These are phyloP conservation scores for Cheiracanthium punctorium DNA, from an alignment of 2,888 invertebrate species.

Conservation along the genomic window DNA sequence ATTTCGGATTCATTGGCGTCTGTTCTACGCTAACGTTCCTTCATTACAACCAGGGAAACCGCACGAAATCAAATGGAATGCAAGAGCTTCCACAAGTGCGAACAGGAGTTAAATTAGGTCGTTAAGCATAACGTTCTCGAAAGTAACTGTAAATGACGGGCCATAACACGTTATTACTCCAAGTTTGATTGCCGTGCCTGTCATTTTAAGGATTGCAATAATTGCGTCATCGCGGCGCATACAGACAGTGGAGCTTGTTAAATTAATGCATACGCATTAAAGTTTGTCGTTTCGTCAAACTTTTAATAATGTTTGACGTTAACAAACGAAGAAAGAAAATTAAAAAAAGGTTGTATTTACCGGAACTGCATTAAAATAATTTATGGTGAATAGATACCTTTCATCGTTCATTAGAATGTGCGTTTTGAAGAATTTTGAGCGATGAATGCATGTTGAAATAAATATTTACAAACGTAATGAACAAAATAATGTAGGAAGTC, in stretches of 20 bases:
- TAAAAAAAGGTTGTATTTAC: too few species aligned
- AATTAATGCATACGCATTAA: background rate
- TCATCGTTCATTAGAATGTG: too few species aligned
- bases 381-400: too few species aligned
- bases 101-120: slow-evolving; percentile 52
- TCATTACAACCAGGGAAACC: background rate
- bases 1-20: too few species aligned
- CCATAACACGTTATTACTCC: slow-evolving; percentile 59
- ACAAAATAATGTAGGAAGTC: too few species aligned
- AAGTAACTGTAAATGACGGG: slow-evolving; percentile 61
- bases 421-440: too few species aligned
- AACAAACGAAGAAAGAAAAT: too few species aligned
- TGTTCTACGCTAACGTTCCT: background rate
- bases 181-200: slow-evolving; percentile 36
- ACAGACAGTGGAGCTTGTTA: background rate
- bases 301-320: too few species aligned
- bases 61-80: background rate
- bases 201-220: background rate
- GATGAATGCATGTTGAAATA: too few species aligned
- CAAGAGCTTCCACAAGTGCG: background rate
- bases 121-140: slow-evolving; percentile 50
- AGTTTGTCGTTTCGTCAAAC: too few species aligned
- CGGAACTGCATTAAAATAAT: too few species aligned
- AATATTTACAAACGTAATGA: too few species aligned
- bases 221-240: background rate